phyloP scores from a whole-genome alignment of 2,888 invertebrate species.

The Netelia fuscicornis region DNA sequence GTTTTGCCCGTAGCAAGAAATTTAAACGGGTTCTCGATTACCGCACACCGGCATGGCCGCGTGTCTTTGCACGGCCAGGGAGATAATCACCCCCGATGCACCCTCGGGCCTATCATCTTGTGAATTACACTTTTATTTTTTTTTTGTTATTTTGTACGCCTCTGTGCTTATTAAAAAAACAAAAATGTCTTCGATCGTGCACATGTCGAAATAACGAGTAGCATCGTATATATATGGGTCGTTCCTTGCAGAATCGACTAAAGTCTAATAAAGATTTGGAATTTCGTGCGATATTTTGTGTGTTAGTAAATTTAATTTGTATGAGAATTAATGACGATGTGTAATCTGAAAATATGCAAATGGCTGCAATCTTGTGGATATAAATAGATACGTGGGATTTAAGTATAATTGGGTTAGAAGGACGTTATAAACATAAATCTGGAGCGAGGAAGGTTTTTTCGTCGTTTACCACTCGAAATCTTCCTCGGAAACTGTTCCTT shows the following conservation, averaged over 20 bases:
- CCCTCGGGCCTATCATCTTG: constrained; percentile 53
- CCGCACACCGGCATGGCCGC: constrained; percentile 27
- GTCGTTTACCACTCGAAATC: neutral
- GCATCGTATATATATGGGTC: neutral
- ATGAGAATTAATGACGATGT: too few relatives aligned
- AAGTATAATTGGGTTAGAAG: constrained; percentile 31
- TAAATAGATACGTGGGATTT: neutral
- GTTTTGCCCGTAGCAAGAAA: constrained; percentile 68
- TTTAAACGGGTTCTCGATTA: constrained; percentile 68
- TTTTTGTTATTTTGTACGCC: neutral
- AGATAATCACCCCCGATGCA: constrained; percentile 58
- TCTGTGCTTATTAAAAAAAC: constrained; percentile 9
- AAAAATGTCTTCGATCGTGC: constrained; percentile 38
- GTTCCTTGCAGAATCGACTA: neutral
- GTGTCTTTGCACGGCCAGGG: constrained; percentile 35
- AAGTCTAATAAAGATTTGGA: neutral
- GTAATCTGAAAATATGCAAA: too few relatives aligned
- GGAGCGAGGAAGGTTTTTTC: neutral
- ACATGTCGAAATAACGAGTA: neutral
- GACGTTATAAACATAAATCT: constrained; percentile 20
- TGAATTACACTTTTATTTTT: constrained; percentile 35
- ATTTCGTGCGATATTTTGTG: neutral
- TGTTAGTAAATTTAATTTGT: too few relatives aligned
- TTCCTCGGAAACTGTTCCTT: constrained; percentile 3
- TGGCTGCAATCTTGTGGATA: too few relatives aligned